phyloP scores from a whole-genome alignment of 2,888 invertebrate species.

The Parthenolecanium corni region DNA sequence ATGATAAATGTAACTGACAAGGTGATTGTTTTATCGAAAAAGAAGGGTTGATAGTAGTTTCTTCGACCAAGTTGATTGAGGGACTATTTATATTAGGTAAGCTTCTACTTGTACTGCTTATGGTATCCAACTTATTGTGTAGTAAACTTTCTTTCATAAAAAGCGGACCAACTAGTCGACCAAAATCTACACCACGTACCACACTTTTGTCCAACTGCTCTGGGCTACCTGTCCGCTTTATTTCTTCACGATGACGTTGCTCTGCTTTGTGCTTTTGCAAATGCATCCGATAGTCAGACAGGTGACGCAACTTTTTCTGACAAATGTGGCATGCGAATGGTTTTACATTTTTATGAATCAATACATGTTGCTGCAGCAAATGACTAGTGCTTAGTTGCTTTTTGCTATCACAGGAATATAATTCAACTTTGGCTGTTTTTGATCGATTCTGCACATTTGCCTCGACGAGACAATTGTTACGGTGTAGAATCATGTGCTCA shows the following conservation, averaged over 20 bases:
- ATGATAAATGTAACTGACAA: no score
- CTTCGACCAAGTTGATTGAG: no score
- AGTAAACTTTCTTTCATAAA: conserved; percentile 1
- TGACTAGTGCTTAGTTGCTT: conserved; percentile 12
- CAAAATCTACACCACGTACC: conserved; percentile 8
- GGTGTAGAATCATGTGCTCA: conserved; percentile 18
- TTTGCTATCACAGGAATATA: conserved; percentile 1
- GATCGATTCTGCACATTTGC: neutral
- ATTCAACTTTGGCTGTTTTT: neutral
- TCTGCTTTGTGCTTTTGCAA: conserved; percentile 17
- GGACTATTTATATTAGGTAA: no score
- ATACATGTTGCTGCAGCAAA: conserved; percentile 3
- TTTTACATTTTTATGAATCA: conserved; percentile 17
- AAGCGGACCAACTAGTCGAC: conserved; percentile 9
- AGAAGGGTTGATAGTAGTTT: no score
- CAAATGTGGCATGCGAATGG: conserved; percentile 10
- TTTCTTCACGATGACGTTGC: neutral
- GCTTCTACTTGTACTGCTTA: no score
- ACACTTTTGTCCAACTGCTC: neutral
- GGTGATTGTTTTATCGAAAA: no score
- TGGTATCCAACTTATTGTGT: neutral
- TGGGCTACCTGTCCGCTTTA: neutral
- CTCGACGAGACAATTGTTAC: conserved; percentile 10
- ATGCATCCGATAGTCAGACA: conserved; percentile 8
- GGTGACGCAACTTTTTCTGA: conserved; percentile 11